A percentile compares a stretch with the other conserved stretches of the same genome.
phyloP scores from a whole-genome alignment of 2,113 vertebrate species.

The Dipodomys ordii region DNA sequence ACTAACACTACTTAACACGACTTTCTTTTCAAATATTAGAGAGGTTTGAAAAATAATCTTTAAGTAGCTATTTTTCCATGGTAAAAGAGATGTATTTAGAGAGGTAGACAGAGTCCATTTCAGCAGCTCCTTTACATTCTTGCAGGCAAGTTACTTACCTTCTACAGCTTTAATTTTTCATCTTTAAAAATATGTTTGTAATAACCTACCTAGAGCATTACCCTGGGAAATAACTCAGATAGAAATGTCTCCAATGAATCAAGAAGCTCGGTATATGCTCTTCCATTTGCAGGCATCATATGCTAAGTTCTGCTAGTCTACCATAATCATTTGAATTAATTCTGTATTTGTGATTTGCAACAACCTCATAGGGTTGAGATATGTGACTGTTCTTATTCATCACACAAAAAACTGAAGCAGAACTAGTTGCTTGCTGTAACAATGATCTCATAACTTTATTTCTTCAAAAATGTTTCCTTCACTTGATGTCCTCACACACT shows the following conservation, averaged over 20 bases:
- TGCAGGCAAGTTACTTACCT: slow-evolving; percentile 12
- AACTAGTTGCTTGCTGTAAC: neutral
- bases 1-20: neutral
- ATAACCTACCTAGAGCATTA: neutral
- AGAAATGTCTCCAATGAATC: neutral
- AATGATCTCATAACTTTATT: slow-evolving; percentile 30
- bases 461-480: neutral
- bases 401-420: neutral
- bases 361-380: neutral
- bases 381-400: neutral
- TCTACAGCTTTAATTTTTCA: slow-evolving; percentile 7
- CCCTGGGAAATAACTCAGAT: neutral
- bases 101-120: slow-evolving; percentile 12
- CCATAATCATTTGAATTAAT: neutral
- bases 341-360: neutral
- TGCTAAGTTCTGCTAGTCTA: neutral
- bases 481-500: neutral
- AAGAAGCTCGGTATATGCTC: neutral
- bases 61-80: neutral
- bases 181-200: neutral
- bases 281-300: neutral
- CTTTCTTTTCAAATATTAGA: slow-evolving; percentile 31
- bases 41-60: slow-evolving; percentile 27
- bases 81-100: slow-evolving; percentile 39
- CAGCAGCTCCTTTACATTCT: neutral